These are phyloP conservation scores for Drosophila rellima DNA, from an alignment of 2,888 invertebrate genomes.

Conservation along the genomic window DNA sequence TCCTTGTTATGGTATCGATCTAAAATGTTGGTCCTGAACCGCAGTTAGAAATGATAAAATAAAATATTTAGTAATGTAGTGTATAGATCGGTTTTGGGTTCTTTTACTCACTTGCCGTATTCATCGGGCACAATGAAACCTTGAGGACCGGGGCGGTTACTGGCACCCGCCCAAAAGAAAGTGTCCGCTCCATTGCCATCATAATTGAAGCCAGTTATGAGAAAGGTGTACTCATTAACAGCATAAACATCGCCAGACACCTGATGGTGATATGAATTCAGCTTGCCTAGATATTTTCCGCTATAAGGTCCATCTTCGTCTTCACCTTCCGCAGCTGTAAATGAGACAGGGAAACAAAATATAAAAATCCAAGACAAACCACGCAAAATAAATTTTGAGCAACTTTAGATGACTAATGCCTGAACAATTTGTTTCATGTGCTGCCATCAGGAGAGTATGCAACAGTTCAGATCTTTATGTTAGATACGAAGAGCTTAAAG, in stretches of 20 bases:
- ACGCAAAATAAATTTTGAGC: conserved; percentile 28
- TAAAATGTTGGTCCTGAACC: conserved; percentile 91
- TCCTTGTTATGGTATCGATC: conserved; percentile 95
- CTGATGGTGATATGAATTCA: conserved; percentile 96
- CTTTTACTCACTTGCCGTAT: conserved; percentile 90
- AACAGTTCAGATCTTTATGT: conserved; percentile 10
- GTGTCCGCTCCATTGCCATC: conserved; percentile 96
- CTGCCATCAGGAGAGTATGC: conserved; percentile 36
- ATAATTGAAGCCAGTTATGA: conserved; percentile 93
- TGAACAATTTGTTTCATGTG: conserved; percentile 40
- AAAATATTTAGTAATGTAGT: neutral
- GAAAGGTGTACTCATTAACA: conserved; percentile 93
- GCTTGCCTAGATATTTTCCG: conserved; percentile 93
- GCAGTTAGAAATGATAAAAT: neutral
- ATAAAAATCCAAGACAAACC: neutral
- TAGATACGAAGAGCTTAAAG: neutral
- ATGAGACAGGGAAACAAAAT: neutral
- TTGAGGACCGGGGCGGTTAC: conserved; percentile 94
- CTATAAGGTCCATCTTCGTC: conserved; percentile 91
- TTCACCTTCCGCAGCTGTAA: conserved; percentile 85
- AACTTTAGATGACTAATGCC: conserved; percentile 57
- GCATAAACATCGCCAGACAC: conserved; percentile 96
- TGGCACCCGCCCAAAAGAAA: conserved; percentile 97
- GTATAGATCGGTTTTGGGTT: no score
- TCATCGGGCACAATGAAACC: conserved; percentile 97